phyloP scores from a whole-genome alignment of 1,140 invertebrate genomes.

The Drosophila arizonae region DNA sequence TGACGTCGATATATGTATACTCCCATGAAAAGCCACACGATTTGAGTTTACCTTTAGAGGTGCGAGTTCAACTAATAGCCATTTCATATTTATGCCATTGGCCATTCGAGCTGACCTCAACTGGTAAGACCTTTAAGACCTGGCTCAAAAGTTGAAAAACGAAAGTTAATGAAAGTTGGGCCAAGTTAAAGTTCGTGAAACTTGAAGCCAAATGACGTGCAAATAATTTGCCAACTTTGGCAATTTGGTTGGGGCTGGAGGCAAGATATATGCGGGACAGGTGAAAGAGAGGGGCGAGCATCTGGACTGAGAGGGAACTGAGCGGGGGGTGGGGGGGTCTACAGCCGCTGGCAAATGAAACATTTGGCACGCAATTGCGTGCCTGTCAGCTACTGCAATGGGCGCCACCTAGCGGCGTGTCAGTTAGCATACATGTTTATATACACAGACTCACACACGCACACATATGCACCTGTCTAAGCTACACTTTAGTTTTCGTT shows the following conservation, averaged over 20 bases:
- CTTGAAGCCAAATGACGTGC: conserved; percentile 46
- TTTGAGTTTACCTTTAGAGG: too few species aligned
- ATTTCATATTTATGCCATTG: too few species aligned
- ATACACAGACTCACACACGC: conserved; percentile 29
- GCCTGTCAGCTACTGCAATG: conserved; percentile 32
- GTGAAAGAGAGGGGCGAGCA: not conserved
- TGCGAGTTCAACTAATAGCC: too few species aligned
- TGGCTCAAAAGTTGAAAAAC: not conserved
- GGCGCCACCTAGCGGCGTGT: conserved; percentile 51
- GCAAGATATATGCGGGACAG: too few species aligned
- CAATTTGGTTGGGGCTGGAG: not conserved
- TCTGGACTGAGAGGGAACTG: too few species aligned
- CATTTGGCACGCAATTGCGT: conserved; percentile 45
- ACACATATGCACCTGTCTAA: conserved; percentile 26
- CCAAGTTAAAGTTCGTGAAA: conserved; percentile 22
- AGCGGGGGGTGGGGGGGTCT: too few species aligned
- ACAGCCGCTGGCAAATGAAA: conserved; percentile 5
- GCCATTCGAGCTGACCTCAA: not conserved
- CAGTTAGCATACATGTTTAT: conserved; percentile 67
- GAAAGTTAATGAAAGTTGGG: conserved; percentile 3
- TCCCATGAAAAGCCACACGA: too few species aligned
- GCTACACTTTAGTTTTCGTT: conserved; percentile 50
- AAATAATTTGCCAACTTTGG: conserved; percentile 41
- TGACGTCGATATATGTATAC: too few species aligned
- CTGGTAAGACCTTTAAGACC: not conserved